These are phyloP conservation scores for Meiosimyza platycephala DNA, from an alignment of 2,888 invertebrate species.

Conservation along the genomic window DNA sequence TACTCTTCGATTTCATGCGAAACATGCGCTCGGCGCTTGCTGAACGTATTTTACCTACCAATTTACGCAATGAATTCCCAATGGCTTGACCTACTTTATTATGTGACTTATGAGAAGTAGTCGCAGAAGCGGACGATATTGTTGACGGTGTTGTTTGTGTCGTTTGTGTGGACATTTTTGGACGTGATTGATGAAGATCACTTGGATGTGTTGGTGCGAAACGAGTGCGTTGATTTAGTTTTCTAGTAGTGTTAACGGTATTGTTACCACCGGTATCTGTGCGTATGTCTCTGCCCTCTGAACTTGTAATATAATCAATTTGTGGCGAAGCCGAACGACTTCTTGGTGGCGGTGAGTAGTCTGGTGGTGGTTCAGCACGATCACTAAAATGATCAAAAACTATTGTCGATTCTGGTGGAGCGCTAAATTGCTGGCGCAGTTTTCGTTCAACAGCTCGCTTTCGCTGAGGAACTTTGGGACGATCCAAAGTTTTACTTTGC, in stretches of 20 bases:
- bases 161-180: slow-evolving; percentile 59
- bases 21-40: slow-evolving; percentile 77
- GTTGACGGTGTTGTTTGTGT: slow-evolving; percentile 65
- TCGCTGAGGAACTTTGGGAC: slow-evolving; percentile 76
- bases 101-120: slow-evolving; percentile 57
- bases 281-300: slow-evolving; percentile 25
- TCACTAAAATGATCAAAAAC: slow-evolving; percentile 59
- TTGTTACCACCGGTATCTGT: slow-evolving; percentile 35
- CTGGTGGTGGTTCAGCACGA: slow-evolving; percentile 76
- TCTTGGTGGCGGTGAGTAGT: slow-evolving; percentile 75
- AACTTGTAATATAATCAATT: slow-evolving; percentile 50
- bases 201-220: slow-evolving; percentile 69
- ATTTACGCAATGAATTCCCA: slow-evolving; percentile 83
- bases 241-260: slow-evolving; percentile 22
- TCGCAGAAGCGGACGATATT: slow-evolving; percentile 46
- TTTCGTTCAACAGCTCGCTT: slow-evolving; percentile 72
- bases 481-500: slow-evolving; percentile 54
- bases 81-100: slow-evolving; percentile 72
- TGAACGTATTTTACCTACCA: slow-evolving; percentile 85
- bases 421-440: slow-evolving; percentile 64
- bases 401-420: slow-evolving; percentile 67
- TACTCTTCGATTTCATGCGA: slow-evolving; percentile 71
- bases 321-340: slow-evolving; percentile 65
- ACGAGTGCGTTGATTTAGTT: slow-evolving; percentile 75
- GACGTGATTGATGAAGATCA: slow-evolving; percentile 41